phyloP scores from a whole-genome alignment of 2,797 vertebrate species.

The Cossypha caffra region DNA sequence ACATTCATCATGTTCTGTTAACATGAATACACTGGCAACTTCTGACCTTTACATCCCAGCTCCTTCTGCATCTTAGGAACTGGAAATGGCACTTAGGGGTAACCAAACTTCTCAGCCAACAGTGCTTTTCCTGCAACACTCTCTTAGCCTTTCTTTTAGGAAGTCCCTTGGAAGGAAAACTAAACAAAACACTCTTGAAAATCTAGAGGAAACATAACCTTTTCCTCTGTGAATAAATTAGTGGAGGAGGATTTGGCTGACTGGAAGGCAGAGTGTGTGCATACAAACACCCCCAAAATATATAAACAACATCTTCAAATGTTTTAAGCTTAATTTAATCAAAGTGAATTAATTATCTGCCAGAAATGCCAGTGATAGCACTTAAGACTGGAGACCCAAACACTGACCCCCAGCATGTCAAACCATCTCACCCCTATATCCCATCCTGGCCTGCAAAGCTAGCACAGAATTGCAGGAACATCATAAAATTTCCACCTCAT shows the following conservation, averaged over 20 bases:
- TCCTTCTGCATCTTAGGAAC: not conserved
- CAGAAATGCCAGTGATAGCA: not conserved
- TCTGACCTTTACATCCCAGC: not conserved
- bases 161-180: not conserved
- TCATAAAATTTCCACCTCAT: not conserved
- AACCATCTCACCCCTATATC: not conserved
- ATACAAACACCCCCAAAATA: not conserved
- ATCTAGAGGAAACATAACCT: not conserved
- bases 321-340: not conserved
- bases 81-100: not conserved
- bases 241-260: not conserved
- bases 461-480: rapidly evolving
- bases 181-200: not conserved
- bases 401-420: not conserved
- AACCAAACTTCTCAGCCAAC: not conserved
- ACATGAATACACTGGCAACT: not conserved
- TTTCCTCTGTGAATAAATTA: not conserved
- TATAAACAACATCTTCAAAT: not conserved
- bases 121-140: not conserved
- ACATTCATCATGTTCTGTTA: not conserved
- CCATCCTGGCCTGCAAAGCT: not conserved
- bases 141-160: not conserved
- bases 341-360: not conserved
- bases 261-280: not conserved
- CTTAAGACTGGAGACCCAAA: not conserved